These are phyloP conservation scores for Thereva nobilitata DNA, from an alignment of 2,888 invertebrate species.

Conservation along the genomic window DNA sequence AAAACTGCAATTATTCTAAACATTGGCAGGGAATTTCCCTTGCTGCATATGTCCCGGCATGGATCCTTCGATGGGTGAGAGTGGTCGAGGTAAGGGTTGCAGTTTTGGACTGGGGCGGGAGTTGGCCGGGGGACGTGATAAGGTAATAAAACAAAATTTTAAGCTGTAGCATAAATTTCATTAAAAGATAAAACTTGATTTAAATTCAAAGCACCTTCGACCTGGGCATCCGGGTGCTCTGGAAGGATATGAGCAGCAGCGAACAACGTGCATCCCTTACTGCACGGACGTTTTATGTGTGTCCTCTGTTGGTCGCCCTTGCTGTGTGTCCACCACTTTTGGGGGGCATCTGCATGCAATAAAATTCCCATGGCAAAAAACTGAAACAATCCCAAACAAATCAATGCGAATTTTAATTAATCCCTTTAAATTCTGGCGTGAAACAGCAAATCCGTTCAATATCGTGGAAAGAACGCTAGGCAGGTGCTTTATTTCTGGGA, in stretches of 20 bases:
- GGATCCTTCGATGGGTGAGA: too few species aligned
- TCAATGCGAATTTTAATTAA: slow-evolving; percentile 23
- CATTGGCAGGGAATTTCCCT: too few species aligned
- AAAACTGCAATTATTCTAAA: too few species aligned
- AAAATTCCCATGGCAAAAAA: not conserved
- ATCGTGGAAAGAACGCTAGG: too few species aligned
- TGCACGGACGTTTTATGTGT: too few species aligned
- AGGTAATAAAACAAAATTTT: slow-evolving; percentile 24
- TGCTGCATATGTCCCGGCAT: too few species aligned
- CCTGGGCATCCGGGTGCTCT: too few species aligned
- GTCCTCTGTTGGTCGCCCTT: not conserved
- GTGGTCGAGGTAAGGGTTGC: not conserved
- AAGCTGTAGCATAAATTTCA: slow-evolving; percentile 26
- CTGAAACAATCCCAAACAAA: slow-evolving; percentile 17
- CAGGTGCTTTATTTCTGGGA: too few species aligned
- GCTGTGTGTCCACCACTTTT: not conserved
- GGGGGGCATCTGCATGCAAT: not conserved
- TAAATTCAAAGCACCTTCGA: slow-evolving; percentile 23
- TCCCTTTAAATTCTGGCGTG: slow-evolving; percentile 22
- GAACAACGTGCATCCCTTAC: too few species aligned
- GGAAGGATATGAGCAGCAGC: too few species aligned
- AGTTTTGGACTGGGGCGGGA: not conserved
- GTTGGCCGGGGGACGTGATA: slow-evolving; percentile 15
- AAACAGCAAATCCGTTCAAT: not conserved
- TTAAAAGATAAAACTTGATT: slow-evolving; percentile 31